Evolutionary conservation across 2,888 invertebrate genomes (phyloP), one percentile per base, ranked within the genome.

Genomic region (Limenitis camilla): DNA sequence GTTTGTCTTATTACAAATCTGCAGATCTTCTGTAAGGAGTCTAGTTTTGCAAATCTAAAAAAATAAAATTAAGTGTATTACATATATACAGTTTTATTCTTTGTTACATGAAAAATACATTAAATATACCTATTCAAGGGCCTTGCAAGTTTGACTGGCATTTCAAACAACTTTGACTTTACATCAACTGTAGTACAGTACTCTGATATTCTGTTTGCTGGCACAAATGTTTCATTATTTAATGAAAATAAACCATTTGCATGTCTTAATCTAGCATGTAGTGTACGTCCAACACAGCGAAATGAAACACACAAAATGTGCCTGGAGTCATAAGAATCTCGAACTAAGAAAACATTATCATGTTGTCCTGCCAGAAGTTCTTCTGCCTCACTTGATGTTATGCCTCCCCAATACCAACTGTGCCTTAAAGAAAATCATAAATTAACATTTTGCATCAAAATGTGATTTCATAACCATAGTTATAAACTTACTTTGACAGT

Each of bases 401-500:
- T 89, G 32, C 92, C 91, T 51, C 94, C 94, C 94, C 94, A 94
- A 70, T 94, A 94, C 93, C 94, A 93, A 47, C 87, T 85, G 72
- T 86, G 82, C 78, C 92, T 87, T 69, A 28, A 74, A 77, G 58
- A 52, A 57, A 43, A 53, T 52, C 36, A 42, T 35, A 5, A 28
- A 32, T 19, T 47, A 19, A 19, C n/a, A 19, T 19, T 19, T 19
- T 19, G 19, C 19, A 19, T 19, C 3, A 19, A 19, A 2, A 19
- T 3, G 3, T 19, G 1, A 19, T 19, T 19, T 19, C 19, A 19
- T 19, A 11, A 45, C 3, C 7, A 6, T 8, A 35, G 5, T 28
- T 10, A 8, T 29, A 47, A 40, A 65, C 79, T 75, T 71, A 86
- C 87, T 85, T 86, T 48, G 83, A 85, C 56, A 87, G 65, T 62